These are phyloP conservation scores for Mobula birostris DNA, from an alignment of 2,113 vertebrate genomes.

Conservation along the genomic window DNA sequence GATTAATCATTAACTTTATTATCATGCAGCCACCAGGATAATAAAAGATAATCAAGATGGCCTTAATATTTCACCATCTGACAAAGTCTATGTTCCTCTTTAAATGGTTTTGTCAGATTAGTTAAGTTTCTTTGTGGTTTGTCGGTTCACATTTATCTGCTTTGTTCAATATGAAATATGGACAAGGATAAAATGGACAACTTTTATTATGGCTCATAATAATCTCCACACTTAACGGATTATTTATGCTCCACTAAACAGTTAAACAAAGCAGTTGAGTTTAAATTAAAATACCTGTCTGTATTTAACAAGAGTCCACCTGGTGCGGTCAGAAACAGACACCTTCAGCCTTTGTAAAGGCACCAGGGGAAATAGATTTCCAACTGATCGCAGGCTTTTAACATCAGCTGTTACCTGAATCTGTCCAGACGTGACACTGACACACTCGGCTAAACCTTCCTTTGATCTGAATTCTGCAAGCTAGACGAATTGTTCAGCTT, in stretches of 20 bases:
- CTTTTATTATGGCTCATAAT: not conserved
- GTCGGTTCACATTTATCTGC: not conserved
- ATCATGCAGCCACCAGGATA: not conserved
- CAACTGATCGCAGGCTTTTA: not conserved
- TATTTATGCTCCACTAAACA: not conserved
- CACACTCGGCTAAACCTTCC: not conserved
- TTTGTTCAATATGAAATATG: not conserved
- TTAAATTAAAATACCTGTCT: constrained; percentile 16
- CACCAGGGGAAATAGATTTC: constrained; percentile 1
- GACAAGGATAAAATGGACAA: not conserved
- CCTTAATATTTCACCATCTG: not conserved
- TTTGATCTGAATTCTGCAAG: constrained; percentile 1
- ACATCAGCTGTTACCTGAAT: not conserved
- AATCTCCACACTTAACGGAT: not conserved
- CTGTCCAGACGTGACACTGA: constrained; percentile 16
- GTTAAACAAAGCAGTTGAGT: constrained; percentile 14
- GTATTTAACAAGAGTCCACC: constrained; percentile 17
- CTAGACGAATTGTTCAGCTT: not conserved
- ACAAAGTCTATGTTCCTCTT: not conserved
- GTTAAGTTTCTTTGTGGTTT: not conserved
- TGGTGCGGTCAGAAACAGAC: not conserved
- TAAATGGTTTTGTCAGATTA: not conserved
- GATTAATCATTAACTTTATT: constrained; percentile 7
- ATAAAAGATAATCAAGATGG: not conserved
- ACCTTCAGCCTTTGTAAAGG: not conserved